Percentiles rank a stretch among this genome's conserved stretches.
Evolutionary conservation across 2,888 invertebrate species (phyloP).

Genomic region (Leucophenga maculata): DNA sequence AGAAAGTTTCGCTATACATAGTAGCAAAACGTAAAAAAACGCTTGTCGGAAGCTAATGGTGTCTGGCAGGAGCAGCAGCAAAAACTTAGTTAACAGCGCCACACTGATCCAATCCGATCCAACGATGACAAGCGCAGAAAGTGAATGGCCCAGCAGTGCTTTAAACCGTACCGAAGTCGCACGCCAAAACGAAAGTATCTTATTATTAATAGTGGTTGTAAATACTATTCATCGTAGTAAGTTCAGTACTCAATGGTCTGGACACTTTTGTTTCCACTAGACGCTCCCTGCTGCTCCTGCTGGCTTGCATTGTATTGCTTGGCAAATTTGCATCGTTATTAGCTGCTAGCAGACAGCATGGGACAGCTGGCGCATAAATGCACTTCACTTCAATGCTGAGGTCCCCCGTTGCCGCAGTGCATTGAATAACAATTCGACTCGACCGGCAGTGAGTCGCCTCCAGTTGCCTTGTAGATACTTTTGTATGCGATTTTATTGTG

Average conservation of each 20-base stretch:
- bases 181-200: slow-evolving; percentile 14
- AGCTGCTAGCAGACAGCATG: slow-evolving; percentile 41
- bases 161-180: slow-evolving; percentile 31
- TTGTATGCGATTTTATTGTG: slow-evolving; percentile 55
- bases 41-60: slow-evolving; percentile 34
- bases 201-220: slow-evolving; percentile 4
- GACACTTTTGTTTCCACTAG: no score
- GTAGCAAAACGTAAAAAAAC: slow-evolving; percentile 40
- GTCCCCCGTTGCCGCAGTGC: slow-evolving; percentile 12
- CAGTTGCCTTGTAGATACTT: slow-evolving; percentile 43
- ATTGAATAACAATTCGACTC: slow-evolving; percentile 26
- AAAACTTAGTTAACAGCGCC: slow-evolving; percentile 17
- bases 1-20: slow-evolving; percentile 33
- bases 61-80: slow-evolving; percentile 19
- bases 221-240: no score
- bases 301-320: background rate
- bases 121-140: slow-evolving; percentile 1
- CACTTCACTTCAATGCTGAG: slow-evolving; percentile 9
- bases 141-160: slow-evolving; percentile 36
- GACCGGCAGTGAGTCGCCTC: background rate
- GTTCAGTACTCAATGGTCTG: no score
- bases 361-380: slow-evolving; percentile 14
- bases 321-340: slow-evolving; percentile 53
- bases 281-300: no score
- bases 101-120: background rate